A percentile compares a stretch with the other conserved stretches of the same genome.
Evolutionary conservation across 2,113 vertebrate species (phyloP).

Genomic region (Genyomyrus donnyi): DNA sequence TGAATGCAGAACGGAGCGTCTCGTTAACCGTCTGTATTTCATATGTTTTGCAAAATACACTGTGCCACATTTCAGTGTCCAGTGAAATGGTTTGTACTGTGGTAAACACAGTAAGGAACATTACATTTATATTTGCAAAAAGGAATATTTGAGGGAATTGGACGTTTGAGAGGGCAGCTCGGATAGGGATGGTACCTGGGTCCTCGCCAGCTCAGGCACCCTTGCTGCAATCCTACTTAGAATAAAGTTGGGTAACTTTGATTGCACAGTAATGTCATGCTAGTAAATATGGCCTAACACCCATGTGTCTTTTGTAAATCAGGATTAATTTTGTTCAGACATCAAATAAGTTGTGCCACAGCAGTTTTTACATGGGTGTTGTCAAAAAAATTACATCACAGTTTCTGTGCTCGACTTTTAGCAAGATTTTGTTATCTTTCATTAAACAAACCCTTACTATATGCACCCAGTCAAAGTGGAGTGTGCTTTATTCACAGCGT

Average conservation of each 20-base stretch:
- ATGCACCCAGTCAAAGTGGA: not conserved
- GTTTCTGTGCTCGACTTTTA: not conserved
- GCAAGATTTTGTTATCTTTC: not conserved
- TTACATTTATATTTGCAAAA: not conserved
- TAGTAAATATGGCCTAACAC: not conserved
- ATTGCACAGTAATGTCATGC: not conserved
- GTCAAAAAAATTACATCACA: not conserved
- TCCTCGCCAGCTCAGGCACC: not conserved
- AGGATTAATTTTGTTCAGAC: not conserved
- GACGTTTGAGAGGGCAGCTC: not conserved
- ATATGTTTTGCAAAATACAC: not conserved
- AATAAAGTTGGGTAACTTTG: not conserved
- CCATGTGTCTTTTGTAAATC: not conserved
- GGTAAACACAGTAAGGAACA: not conserved
- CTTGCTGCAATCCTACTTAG: not conserved
- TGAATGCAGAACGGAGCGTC: not conserved
- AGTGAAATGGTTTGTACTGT: not conserved
- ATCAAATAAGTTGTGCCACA: not conserved
- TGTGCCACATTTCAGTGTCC: not conserved
- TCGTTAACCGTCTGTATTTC: not conserved
- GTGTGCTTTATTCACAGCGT: not conserved
- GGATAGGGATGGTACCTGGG: not conserved
- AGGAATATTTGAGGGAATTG: not conserved
- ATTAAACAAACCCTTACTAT: not conserved
- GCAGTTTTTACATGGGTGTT: not conserved